A percentile compares a stretch with the other conserved stretches of the same genome.
These are phyloP conservation scores for Bagarius yarrelli DNA, from an alignment of 2,113 vertebrate genomes.

Conservation along the genomic window DNA sequence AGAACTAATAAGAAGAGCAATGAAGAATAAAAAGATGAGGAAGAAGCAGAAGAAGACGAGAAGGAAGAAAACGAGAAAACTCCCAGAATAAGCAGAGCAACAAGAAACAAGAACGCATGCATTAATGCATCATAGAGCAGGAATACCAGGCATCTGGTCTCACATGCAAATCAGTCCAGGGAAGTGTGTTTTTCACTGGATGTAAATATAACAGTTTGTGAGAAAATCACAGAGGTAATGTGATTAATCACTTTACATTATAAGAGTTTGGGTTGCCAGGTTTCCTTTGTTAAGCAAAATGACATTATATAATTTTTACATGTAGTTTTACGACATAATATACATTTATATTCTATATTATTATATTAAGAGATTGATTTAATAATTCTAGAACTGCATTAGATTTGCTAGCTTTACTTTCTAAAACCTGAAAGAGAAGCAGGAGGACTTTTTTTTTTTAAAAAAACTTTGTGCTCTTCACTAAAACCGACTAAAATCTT, in stretches of 20 bases:
- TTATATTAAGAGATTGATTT: neutral
- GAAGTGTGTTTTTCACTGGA: neutral
- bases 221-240: too few species aligned
- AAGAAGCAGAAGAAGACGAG: too few species aligned
- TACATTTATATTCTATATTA: neutral
- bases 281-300: neutral
- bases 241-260: neutral
- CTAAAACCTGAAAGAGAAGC: too few species aligned
- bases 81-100: too few species aligned
- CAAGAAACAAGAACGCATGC: too few species aligned
- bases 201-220: too few species aligned
- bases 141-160: neutral
- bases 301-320: neutral
- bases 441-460: neutral
- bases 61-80: too few species aligned
- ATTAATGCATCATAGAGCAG: neutral
- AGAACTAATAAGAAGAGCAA: too few species aligned
- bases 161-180: neutral
- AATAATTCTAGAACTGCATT: neutral
- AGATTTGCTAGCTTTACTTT: neutral
- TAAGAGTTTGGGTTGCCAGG: neutral
- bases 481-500: neutral
- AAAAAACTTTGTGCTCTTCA: neutral
- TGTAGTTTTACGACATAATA: neutral
- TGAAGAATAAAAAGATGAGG: too few species aligned